Base-by-base conservation (phyloP, 1,140 invertebrate genomes). In the Conopomorpha cramerella region DNA sequence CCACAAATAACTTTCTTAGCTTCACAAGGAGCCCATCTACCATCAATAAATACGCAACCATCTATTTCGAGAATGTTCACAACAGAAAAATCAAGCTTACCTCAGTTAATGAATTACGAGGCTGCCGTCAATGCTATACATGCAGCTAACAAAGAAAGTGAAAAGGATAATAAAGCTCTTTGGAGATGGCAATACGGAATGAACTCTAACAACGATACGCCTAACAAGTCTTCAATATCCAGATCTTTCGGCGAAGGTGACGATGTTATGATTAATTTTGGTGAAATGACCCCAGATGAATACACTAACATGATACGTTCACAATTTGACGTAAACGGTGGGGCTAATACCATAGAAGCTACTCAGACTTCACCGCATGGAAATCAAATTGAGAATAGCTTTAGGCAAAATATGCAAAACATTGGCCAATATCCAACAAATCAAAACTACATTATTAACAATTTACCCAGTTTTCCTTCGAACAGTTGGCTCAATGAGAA, bases 1-100 rank as follows among this genome's bases (percentile, higher is more conserved):
- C 71, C 68, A 26, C 71, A 76, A 59, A 57, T 76, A 39, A 76
- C 71, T 39, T 76, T 76, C 53, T 38, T 72, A 19, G 71, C 71
- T 39, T 70, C 68, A 18, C 66, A 76, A 45, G 67, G 71, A n/a
- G 62, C 68, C 12, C 66, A 62, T 39, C 54, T 57, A 37, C 71
- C 71, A 6, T 55, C 61, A 31, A 11, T 45, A 6, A 53, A 49
- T 41, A 31, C 45, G 18, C 60, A 61, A 43, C 45, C 51, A 50
- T 34, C 44, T 30, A 40, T 49, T 34, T 39, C 52, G 12, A 61
- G 65, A 49, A 41, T 55, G 32, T 49, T 52, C 34, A 45, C 41
- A 16, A 48, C 40, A 14, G 64, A 72, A 26, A 72, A 63, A 36
- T 36, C 57, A 27, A 35, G 46, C 10, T 43, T 76, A 49, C 65